Evolutionary conservation across 2,888 invertebrate genomes (phyloP), one percentile per base, ranked within the genome.

Genomic region (Drosophila longiperda): DNA sequence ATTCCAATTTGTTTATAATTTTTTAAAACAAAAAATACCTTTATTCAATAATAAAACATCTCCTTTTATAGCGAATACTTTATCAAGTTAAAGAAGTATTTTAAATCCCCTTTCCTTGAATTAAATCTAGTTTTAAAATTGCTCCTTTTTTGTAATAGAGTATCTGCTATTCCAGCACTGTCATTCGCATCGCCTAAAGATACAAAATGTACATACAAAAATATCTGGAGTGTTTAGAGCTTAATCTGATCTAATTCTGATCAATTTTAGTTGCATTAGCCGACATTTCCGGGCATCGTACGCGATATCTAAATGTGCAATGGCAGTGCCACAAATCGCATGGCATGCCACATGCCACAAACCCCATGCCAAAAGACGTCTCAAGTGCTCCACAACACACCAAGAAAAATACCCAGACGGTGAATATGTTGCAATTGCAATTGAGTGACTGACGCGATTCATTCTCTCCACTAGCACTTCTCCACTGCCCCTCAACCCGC

Each of bases 391-490:
- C 68, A 73, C 65, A 59, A 66, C 61, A 59, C 49, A 59, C 62
- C 62, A 82, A 84, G 66, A 72, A 73, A 82, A 86, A 84, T 86
- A 73, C 84, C 78, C 79, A 89, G 89, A 86, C 86, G 77, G 75
- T 86, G 86, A 85, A 78, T 85, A 81, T 85, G 29, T 29, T 29
- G 45, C 45, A 45, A 45, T 45, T 45, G 83, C 83, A 88, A 83
- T 88, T 86, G 87, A 85, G 72, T 86, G 80, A 82, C 70, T 88
- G 83, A 82, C 74, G 71, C 81, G 72, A 40, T 72, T 33, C 57
- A 62, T 67, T 40, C 52, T 34, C 15, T 36, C 45, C 45, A 45
- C 6, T 33, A 6, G 29, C 32, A 20, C 15, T n/a, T 29, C 33
- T 1, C 40, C 53, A 8, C 20, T 29, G 3, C 32, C 9, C 59